Evolutionary conservation across 2,888 invertebrate genomes (phyloP).

Genomic region (Patella ulyssiponensis): DNA sequence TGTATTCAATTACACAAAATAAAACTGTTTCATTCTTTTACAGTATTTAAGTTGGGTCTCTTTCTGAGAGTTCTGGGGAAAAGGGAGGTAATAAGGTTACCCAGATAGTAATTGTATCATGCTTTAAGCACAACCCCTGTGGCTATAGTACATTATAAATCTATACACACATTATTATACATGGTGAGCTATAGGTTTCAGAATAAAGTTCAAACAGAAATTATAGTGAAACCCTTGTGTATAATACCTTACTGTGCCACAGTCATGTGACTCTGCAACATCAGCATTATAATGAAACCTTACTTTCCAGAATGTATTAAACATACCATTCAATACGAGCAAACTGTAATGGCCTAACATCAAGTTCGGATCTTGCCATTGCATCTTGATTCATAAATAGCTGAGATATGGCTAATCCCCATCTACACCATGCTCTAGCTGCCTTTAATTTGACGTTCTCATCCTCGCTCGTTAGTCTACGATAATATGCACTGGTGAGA

Average conservation of each 20-base stretch:
- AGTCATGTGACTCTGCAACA: not conserved
- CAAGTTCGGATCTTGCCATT: conserved; percentile 47
- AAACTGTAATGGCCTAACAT: conserved; percentile 62
- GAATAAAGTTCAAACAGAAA: not conserved
- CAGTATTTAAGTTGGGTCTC: no score
- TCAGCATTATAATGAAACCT: no score
- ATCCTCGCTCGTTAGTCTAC: conserved; percentile 61
- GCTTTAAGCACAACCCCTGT: no score
- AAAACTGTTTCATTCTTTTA: no score
- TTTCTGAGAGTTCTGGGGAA: no score
- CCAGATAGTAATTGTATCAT: no score
- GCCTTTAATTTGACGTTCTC: conserved; percentile 45
- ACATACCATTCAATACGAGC: conserved; percentile 65
- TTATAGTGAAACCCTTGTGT: not conserved
- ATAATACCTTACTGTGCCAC: not conserved
- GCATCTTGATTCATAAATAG: conserved; percentile 51
- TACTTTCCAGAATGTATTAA: not conserved
- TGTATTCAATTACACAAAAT: no score
- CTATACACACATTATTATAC: no score
- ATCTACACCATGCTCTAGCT: conserved; percentile 62
- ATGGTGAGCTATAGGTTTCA: no score
- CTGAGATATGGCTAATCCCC: conserved; percentile 64
- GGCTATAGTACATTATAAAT: no score
- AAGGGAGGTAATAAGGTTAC: no score
- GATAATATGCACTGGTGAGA: conserved; percentile 63